Conservation (phyloP, 2,888 invertebrate genomes). For the Myathropa florea region DNA sequence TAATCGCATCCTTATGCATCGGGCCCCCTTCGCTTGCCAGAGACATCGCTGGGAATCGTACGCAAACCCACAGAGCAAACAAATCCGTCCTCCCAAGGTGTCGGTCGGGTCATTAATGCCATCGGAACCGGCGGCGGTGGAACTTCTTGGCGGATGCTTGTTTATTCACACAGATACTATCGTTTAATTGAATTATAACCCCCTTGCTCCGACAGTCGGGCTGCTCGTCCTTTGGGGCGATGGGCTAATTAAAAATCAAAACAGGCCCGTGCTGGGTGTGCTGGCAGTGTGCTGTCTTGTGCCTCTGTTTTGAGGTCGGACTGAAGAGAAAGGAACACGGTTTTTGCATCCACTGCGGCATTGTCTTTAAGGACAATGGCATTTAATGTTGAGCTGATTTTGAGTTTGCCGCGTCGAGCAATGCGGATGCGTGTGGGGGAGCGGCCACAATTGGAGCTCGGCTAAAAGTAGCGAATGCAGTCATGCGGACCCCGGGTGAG, state of each 20-base stretch:
- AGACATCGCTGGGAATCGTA: too few relatives aligned
- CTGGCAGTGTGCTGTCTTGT: background rate
- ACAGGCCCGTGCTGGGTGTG: conserved; percentile 7
- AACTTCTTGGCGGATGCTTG: background rate
- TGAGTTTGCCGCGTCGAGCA: background rate
- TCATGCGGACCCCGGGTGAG: conserved; percentile 32
- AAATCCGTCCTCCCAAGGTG: conserved; percentile 1
- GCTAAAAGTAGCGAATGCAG: conserved; percentile 17
- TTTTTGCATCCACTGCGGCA: background rate
- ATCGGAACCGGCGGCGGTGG: background rate
- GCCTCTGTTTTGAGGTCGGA: background rate
- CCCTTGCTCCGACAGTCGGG: background rate
- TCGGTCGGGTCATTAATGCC: background rate
- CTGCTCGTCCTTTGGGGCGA: background rate
- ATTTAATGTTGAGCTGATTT: conserved; percentile 15
- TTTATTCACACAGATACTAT: conserved; percentile 27
- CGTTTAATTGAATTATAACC: conserved; percentile 38
- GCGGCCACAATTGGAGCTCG: background rate
- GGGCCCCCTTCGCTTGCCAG: background rate
- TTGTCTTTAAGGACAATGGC: conserved; percentile 45
- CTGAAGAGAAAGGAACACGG: background rate
- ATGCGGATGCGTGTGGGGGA: background rate
- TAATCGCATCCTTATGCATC: conserved; percentile 35
- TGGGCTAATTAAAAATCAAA: conserved; percentile 34
- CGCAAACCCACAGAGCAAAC: background rate